Base-by-base conservation (phyloP, 2,797 vertebrate genomes). In the Eidolon dupreanum region DNA sequence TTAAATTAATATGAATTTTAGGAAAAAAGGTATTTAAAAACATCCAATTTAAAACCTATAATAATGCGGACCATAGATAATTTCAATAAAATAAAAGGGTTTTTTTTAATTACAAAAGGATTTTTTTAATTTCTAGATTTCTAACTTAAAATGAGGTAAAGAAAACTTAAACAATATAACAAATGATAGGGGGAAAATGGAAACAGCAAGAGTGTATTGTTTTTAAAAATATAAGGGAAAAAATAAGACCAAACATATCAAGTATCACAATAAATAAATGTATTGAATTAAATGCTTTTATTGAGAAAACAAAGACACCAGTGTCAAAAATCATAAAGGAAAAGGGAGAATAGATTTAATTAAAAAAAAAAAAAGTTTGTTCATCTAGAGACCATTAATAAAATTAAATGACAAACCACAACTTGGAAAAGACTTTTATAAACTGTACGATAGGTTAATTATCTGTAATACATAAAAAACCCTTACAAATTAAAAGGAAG, bases 371-470 rank as follows among this genome's bases (percentile, higher is more conserved):
- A 49, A 49, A 49, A 49, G 46, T 49, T 38, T 51, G 33, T 74
- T 73, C 6, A 73, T 89, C 49, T 49, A 59, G 33, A 73, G 55
- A 49, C 78, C 31, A 19, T 74, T 79, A 90, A 33, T 61, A 83
- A 95, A 88, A 85, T 59, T 84, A 84, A 87, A 84, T 68, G 66
- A 22, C 36, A 75, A 78, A 73, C 22, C n/a, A 92, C 51, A 33
- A 19, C 71, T 79, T 85, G 28, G 59, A 61, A 81, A 88, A 31
- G 31, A 75, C 55, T 94, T 85, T 95, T 79, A 28, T 88, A 38
- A 46, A 88, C 85, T 74, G 24, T 65, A 7, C 83, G 15, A 61
- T 88, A 77, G 53, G 26, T 51, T 77, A 92, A 53, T 79, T 89
- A 59, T 43, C 13, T 90, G 0, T 73, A 79, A 79, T 73, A 74